A percentile compares a stretch with the other conserved stretches of the same genome.
Conservation (phyloP, 2,797 vertebrate genomes). For the Pangasius mekongensis region DNA sequence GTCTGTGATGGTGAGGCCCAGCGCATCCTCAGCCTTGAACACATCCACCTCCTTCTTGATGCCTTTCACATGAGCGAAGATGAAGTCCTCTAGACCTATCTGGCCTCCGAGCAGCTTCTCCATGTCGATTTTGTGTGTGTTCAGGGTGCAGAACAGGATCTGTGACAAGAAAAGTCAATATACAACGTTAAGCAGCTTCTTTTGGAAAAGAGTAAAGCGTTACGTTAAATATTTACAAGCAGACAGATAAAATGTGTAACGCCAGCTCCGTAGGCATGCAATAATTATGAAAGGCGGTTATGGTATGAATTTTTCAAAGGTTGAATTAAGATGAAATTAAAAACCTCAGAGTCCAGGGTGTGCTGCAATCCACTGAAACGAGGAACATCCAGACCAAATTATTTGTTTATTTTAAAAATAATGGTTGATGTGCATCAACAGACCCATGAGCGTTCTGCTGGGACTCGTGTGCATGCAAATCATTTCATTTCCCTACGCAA, state of each 20-base stretch:
- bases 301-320: background rate
- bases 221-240: background rate
- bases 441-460: background rate
- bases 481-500: background rate
- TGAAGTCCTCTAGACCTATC: slow-evolving; percentile 96
- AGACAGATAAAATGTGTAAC: background rate
- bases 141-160: slow-evolving; percentile 97
- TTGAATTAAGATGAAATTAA: background rate
- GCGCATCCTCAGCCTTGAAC: slow-evolving; percentile 86
- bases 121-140: slow-evolving; percentile 97
- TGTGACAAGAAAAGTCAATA: slow-evolving; percentile 59
- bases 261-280: background rate
- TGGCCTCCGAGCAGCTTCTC: slow-evolving; percentile 91
- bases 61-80: slow-evolving; percentile 94
- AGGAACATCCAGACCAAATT: background rate
- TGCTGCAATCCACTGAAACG: background rate
- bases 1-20: slow-evolving; percentile 96
- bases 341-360: too few relatives aligned
- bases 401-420: slow-evolving; percentile 16
- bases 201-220: background rate
- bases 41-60: slow-evolving; percentile 90
- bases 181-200: background rate
- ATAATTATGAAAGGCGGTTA: background rate
- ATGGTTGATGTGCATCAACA: background rate
- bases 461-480: background rate